These are phyloP conservation scores for Gobio occitaniae DNA, from an alignment of 2,797 vertebrate species.

Conservation along the genomic window DNA sequence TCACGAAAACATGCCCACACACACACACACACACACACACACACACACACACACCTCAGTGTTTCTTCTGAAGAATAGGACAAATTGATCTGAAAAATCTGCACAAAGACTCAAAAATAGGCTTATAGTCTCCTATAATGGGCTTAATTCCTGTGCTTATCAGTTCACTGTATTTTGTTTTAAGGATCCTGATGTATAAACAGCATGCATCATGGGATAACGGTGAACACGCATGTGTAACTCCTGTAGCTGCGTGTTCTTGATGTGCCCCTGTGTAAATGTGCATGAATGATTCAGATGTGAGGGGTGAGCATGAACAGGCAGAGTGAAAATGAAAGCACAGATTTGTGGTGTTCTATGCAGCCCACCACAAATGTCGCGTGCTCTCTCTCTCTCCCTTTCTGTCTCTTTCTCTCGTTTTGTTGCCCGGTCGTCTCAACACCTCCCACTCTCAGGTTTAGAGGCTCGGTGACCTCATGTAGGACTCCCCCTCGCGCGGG, in stretches of 20 bases:
- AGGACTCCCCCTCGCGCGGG: slow-evolving; percentile 55
- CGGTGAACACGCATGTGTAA: neutral
- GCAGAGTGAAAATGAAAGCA: slow-evolving; percentile 54
- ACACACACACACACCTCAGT: neutral
- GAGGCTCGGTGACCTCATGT: slow-evolving; percentile 48
- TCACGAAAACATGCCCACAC: too few species aligned
- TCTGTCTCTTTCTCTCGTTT: slow-evolving; percentile 16
- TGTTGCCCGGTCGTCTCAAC: slow-evolving; percentile 29
- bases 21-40: too few species aligned
- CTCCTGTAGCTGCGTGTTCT: neutral
- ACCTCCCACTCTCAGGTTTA: slow-evolving; percentile 57
- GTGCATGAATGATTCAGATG: slow-evolving; percentile 16
- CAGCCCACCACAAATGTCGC: slow-evolving; percentile 30
- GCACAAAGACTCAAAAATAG: neutral
- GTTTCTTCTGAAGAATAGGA: neutral
- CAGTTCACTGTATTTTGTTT: neutral
- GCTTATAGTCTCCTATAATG: too few species aligned
- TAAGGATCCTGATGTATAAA: neutral
- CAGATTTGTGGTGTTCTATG: slow-evolving; percentile 53
- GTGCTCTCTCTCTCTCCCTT: neutral
- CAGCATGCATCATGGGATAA: neutral
- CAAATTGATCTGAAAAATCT: neutral
- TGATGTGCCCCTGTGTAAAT: slow-evolving; percentile 1
- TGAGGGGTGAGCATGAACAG: neutral
- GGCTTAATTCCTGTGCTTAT: neutral